Base-by-base conservation (phyloP, 2,888 invertebrate species). In the Ichneumon xanthorius region DNA sequence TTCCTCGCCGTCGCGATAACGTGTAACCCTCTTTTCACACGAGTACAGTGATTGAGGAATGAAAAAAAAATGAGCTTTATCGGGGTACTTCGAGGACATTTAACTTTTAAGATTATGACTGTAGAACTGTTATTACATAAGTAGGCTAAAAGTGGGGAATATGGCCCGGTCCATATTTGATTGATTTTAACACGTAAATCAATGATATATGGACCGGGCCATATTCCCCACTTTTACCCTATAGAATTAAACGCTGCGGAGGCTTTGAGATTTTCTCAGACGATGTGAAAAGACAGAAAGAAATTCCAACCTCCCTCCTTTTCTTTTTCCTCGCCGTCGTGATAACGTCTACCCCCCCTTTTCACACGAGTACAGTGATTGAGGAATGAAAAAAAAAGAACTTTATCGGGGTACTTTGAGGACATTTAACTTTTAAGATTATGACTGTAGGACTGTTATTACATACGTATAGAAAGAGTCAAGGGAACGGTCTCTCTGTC, bases 231-330 rank as follows among this genome's bases (percentile, higher is more conserved):
- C n/a, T n/a, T n/a, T n/a, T n/a, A n/a, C n/a, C n/a, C n/a, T 22
- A 22, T 22, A 22, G 22, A 22, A 22, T 22, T 63, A 75, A 75
- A 65, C 19, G 19, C 75, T 30, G 63, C 30, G n/a, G 33, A 63
- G 33, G 16, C 75, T 75, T 75, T 75, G 50, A 65, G 48, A 33
- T 33, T 50, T 75, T 65, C 61, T 19, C 11, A 48, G 63, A 48
- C 50, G 75, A 30, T 26, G 37, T 53, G 26, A 9, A 48, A 63
- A 33, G 63, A 75, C 48, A 63, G 48, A 19, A 9, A 63, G 30
- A 75, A 16, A 63, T 63, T 63, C 48, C 33, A 75, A 75, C 50
- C 63, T 22, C 40, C 9, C 45, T 45, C 9, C 48, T 30, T 7
- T n/a, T 14, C 45, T 45, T 11, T 26, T 26, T 55, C 26, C 30